Percentiles rank a stretch among this genome's conserved stretches.
These are phyloP conservation scores for Uria lomvia DNA, from an alignment of 2,113 vertebrate species.

Conservation along the genomic window DNA sequence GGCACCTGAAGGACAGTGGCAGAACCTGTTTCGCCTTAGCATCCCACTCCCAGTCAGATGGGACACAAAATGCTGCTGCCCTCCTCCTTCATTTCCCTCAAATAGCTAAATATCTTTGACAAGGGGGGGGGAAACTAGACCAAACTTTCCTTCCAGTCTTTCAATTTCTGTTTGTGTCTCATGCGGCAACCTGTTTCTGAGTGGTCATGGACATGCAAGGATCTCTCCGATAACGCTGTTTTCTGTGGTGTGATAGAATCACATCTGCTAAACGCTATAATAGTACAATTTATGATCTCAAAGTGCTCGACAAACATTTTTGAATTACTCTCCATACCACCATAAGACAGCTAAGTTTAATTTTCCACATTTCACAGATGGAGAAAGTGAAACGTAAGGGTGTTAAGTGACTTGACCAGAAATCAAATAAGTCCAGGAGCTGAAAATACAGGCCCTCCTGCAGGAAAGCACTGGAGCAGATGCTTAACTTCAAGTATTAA, in stretches of 20 bases:
- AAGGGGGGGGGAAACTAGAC: too few relatives aligned
- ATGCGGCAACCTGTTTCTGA: neutral
- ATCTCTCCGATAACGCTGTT: neutral
- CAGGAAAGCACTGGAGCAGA: neutral
- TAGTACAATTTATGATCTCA: neutral
- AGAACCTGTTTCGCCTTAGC: neutral
- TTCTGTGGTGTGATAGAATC: neutral
- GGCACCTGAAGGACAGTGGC: neutral
- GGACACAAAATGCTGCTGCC: neutral
- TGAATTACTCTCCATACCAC: neutral
- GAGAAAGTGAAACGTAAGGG: neutral
- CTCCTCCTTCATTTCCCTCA: neutral
- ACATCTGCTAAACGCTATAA: neutral
- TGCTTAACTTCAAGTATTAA: neutral
- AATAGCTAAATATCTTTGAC: neutral
- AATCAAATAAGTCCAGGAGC: neutral
- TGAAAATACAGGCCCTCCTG: neutral
- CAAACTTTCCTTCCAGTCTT: neutral
- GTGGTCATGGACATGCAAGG: fast-evolving
- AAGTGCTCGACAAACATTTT: neutral
- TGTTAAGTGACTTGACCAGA: slow-evolving; percentile 15
- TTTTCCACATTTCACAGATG: neutral
- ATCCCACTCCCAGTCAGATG: neutral
- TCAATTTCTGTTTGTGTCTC: neutral
- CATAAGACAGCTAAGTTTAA: neutral